Conservation (phyloP, 2,113 vertebrate species). For the Gopherus evgoodei region DNA sequence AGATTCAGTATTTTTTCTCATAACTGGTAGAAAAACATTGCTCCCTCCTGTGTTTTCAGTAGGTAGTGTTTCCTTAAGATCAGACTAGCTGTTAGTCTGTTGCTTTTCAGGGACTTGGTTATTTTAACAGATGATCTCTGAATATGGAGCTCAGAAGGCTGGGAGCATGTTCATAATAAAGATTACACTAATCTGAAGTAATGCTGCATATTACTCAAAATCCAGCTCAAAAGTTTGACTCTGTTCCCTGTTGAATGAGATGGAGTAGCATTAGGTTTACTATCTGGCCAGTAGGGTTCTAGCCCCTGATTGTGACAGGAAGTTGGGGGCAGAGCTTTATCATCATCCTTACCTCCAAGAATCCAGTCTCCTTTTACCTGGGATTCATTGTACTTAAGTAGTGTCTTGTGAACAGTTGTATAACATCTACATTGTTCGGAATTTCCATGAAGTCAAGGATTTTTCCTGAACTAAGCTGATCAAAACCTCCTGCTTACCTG, state of each 20-base stretch:
- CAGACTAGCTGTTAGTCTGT: background rate
- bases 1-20: background rate
- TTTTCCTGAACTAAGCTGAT: background rate
- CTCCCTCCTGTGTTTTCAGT: background rate
- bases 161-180: accelerated
- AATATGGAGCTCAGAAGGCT: accelerated
- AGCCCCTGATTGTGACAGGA: background rate
- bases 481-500: accelerated
- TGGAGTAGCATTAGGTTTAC: background rate
- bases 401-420: background rate
- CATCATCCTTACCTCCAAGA: background rate
- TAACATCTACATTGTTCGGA: accelerated
- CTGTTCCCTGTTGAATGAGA: background rate
- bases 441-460: background rate
- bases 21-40: background rate
- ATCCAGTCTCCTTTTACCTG: background rate
- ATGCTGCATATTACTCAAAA: accelerated
- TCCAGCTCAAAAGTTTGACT: background rate
- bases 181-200: background rate
- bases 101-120: background rate
- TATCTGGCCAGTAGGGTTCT: accelerated
- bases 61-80: background rate
- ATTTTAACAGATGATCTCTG: background rate
- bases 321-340: accelerated
- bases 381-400: accelerated